These are phyloP conservation scores for Drosophila kohkoa DNA, from an alignment of 1,140 invertebrate species.

Conservation along the genomic window DNA sequence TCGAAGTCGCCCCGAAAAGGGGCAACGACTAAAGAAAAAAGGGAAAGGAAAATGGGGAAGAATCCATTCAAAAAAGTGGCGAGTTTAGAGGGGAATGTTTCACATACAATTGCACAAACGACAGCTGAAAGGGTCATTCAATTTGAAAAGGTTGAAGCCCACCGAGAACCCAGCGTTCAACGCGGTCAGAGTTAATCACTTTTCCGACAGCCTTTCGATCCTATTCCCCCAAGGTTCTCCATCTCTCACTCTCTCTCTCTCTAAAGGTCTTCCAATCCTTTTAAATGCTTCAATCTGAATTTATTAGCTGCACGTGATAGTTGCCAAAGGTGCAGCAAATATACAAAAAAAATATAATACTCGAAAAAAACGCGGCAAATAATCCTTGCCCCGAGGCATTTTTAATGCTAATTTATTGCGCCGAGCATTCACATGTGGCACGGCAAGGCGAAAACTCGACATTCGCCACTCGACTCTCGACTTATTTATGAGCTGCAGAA, in stretches of 20 bases:
- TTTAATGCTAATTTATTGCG: slow-evolving; percentile 80
- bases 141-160: slow-evolving; percentile 42
- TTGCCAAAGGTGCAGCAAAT: slow-evolving; percentile 47
- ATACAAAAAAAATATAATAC: neutral
- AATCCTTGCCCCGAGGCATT: slow-evolving; percentile 65
- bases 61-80: slow-evolving; percentile 4
- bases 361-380: slow-evolving; percentile 28
- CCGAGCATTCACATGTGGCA: slow-evolving; percentile 56
- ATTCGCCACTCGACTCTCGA: slow-evolving; percentile 7
- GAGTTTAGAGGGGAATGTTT: slow-evolving; percentile 53
- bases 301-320: slow-evolving; percentile 81
- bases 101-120: slow-evolving; percentile 76
- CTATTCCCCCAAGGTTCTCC: neutral
- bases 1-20: slow-evolving; percentile 43
- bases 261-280: slow-evolving; percentile 53
- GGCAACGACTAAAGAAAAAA: slow-evolving; percentile 39
- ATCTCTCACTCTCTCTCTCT: no score
- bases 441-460: slow-evolving; percentile 12
- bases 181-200: slow-evolving; percentile 80
- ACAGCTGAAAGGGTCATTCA: slow-evolving; percentile 36
- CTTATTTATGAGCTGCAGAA: slow-evolving; percentile 78
- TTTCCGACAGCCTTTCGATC: slow-evolving; percentile 70
- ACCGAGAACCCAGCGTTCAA: neutral
- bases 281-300: slow-evolving; percentile 75
- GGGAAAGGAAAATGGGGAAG: slow-evolving; percentile 26